Base-by-base conservation (phyloP, 2,113 vertebrate genomes). In the Gila orcuttii region DNA sequence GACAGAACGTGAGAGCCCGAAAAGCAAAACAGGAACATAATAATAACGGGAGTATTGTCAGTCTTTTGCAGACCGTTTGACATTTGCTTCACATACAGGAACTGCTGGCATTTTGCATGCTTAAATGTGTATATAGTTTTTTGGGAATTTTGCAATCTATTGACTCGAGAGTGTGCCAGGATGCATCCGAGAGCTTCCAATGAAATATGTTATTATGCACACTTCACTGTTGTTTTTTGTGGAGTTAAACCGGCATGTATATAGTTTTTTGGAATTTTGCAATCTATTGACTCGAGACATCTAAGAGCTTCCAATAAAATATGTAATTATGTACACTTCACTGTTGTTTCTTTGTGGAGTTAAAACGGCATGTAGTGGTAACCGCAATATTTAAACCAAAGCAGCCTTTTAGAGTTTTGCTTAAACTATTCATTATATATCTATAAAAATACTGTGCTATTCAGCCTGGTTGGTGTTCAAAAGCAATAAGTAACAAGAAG, bases 51-150 rank as follows among this genome's bases (percentile, higher is more conserved):
- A 28, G 64, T 62, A 64, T 17, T 11, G 13, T 28, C 39, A 6
- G 6, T 25, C 39, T 47, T 31, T 17, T 64, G 33, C 59, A 33
- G 17, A 82, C 17, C 15, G 12, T 9, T 52, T 47, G 4, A 3
- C 60, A 50, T 66, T 47, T 81, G 36, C 47, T 50, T 52, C 6
- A n/a, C 74, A 77, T 47, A 74, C 71, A 74, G 71, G 42, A 74
- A 15, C 42, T 47, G 42, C 3, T 13, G 11, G 39, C 5, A 45
- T 47, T 47, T 74, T 74, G 42, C 42, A 47, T 47, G n/a, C 42
- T 74, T 74, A 74, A 25, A 45, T 74, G n/a, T 47, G 6, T 45
- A 12, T 47, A 47, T 23, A 42, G 68, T 42, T 36, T 71, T 28
- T 71, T 6, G 2, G 19, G 36, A 71, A 10, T 39, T 11, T 4